A percentile compares a stretch with the other conserved stretches of the same genome.
Evolutionary conservation across 2,113 vertebrate genomes (phyloP).

Genomic region (Anhinga rufa): DNA sequence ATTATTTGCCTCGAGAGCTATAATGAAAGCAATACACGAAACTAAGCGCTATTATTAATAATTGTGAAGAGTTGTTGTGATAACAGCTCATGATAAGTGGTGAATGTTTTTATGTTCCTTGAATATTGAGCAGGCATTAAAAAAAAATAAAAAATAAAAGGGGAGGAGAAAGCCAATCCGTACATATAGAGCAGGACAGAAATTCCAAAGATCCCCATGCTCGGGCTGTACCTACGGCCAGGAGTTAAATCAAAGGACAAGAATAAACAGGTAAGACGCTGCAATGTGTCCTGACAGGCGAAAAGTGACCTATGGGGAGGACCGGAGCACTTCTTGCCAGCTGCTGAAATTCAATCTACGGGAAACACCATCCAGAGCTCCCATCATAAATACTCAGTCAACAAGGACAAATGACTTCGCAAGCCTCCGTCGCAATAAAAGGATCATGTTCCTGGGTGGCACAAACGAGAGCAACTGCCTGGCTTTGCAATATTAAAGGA

Average conservation of each 20-base stretch:
- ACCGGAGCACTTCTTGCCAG: not conserved
- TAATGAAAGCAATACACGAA: not conserved
- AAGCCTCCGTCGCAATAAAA: not conserved
- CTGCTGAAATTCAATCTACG: not conserved
- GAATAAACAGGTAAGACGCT: not conserved
- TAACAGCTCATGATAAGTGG: not conserved
- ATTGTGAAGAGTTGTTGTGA: not conserved
- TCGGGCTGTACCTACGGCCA: accelerated
- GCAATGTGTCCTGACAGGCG: not conserved
- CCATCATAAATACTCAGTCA: conserved; percentile 8
- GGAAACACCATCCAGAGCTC: not conserved
- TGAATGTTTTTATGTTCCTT: not conserved
- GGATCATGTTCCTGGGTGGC: not conserved
- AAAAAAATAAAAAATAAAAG: not conserved
- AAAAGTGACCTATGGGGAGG: not conserved
- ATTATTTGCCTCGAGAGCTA: not conserved
- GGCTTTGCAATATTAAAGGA: not conserved
- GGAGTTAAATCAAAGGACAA: not conserved
- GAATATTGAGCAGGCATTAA: not conserved
- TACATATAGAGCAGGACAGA: accelerated
- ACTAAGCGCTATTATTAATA: not conserved
- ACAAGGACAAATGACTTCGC: not conserved
- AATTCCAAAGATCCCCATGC: not conserved
- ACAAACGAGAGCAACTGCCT: accelerated
- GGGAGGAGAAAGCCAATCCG: not conserved